Evolutionary conservation across 2,797 vertebrate species (phyloP).

Genomic region (Danio choprae): DNA sequence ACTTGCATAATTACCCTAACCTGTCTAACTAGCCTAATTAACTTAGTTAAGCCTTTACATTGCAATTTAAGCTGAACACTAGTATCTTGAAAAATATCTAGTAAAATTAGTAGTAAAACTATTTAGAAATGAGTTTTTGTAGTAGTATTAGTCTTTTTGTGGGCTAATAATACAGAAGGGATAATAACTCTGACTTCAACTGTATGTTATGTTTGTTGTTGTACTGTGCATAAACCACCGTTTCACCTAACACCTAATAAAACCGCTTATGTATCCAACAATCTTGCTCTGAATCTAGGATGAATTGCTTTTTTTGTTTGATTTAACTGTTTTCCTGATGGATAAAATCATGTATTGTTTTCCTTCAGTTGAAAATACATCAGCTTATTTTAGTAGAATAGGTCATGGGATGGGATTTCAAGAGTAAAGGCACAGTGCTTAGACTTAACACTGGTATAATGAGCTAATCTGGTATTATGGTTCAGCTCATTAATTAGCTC

Average conservation of each 20-base stretch:
- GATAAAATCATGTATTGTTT: neutral
- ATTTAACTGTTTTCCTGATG: neutral
- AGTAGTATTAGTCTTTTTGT: no score
- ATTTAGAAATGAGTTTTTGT: no score
- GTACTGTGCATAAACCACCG: neutral
- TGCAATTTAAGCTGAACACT: no score
- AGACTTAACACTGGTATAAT: slow-evolving; percentile 7
- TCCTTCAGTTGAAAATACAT: neutral
- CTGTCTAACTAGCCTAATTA: no score
- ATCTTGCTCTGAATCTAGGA: neutral
- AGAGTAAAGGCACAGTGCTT: neutral
- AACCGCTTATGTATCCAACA: neutral
- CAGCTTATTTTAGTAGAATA: neutral
- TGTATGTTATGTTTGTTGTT: neutral
- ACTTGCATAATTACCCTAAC: no score
- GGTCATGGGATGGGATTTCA: neutral
- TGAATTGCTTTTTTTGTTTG: neutral
- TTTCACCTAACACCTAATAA: neutral
- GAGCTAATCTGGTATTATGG: slow-evolving; percentile 24
- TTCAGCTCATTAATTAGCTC: neutral
- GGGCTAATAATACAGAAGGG: no score
- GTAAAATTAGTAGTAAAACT: no score
- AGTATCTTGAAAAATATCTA: no score
- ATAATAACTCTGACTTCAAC: no score
- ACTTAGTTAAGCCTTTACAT: no score